These are phyloP conservation scores for Nephrotoma guestfalica DNA, from an alignment of 2,888 invertebrate genomes.

Conservation along the genomic window DNA sequence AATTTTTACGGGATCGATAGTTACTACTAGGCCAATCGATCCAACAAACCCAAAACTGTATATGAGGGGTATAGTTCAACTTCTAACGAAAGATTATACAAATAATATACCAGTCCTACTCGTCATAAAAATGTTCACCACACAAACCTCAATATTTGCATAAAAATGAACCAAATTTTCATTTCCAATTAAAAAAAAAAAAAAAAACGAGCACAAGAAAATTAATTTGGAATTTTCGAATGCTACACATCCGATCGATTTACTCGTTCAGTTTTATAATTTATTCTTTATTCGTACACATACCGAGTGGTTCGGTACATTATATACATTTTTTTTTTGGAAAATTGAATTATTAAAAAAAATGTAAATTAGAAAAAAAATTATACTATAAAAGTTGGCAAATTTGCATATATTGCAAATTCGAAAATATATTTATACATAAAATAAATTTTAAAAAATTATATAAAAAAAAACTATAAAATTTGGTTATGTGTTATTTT, in stretches of 20 bases:
- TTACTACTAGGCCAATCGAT: background rate
- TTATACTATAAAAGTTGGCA: background rate
- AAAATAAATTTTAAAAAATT: background rate
- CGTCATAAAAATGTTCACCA: background rate
- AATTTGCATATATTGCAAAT: background rate
- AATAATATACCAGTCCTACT: background rate
- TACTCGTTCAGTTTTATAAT: background rate
- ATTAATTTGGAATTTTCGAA: background rate
- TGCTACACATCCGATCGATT: background rate
- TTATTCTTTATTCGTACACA: background rate
- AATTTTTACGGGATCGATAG: background rate
- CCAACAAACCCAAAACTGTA: background rate
- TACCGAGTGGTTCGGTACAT: background rate
- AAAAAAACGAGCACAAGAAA: background rate
- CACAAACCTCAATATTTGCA: background rate
- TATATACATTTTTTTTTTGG: background rate
- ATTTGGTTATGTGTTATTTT: background rate
- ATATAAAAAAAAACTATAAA: background rate
- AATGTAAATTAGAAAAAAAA: background rate
- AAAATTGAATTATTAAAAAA: background rate
- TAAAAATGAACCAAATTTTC: background rate
- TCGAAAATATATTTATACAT: background rate
- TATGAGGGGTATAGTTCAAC: background rate
- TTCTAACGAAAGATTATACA: background rate
- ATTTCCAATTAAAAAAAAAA: background rate